Evolutionary conservation across 1,140 invertebrate species (phyloP).

Genomic region (Temnothorax longispinosus): DNA sequence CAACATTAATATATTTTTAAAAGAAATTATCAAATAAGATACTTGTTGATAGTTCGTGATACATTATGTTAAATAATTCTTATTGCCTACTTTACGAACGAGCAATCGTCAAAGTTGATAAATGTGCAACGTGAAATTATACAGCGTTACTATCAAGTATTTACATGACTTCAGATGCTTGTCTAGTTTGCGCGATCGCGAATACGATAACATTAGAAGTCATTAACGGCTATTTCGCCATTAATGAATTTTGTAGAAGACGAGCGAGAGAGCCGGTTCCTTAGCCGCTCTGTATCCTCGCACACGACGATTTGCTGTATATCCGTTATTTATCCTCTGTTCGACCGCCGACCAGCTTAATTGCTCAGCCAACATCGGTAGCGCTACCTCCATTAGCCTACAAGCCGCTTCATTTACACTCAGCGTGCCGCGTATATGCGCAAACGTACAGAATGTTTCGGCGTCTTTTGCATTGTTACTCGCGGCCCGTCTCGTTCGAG

Average conservation of each 20-base stretch:
- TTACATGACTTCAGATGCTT: slow-evolving; percentile 37
- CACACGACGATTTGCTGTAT: slow-evolving; percentile 71
- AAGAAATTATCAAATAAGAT: neutral
- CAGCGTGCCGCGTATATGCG: slow-evolving; percentile 61
- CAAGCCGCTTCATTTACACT: slow-evolving; percentile 70
- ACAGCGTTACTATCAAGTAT: slow-evolving; percentile 29
- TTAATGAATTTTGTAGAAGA: slow-evolving; percentile 33
- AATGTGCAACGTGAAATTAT: neutral
- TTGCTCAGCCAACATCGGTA: slow-evolving; percentile 78
- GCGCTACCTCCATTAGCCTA: slow-evolving; percentile 75
- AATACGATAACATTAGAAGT: neutral
- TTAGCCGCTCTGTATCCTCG: slow-evolving; percentile 28
- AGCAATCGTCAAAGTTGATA: slow-evolving; percentile 7
- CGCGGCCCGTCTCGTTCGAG: slow-evolving; percentile 36
- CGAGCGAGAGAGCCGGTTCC: slow-evolving; percentile 20
- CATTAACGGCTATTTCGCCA: slow-evolving; percentile 13
- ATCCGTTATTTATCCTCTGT: slow-evolving; percentile 79
- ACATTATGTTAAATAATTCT: neutral
- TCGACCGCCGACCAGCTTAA: slow-evolving; percentile 73
- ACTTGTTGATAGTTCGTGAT: neutral
- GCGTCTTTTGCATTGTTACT: slow-evolving; percentile 64
- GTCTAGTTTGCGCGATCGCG: slow-evolving; percentile 24
- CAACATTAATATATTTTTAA: neutral
- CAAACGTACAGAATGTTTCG: slow-evolving; percentile 61
- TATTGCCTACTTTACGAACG: neutral